phyloP scores from a whole-genome alignment of 2,888 invertebrate genomes.

The Caenorhabditis sulstoni region DNA sequence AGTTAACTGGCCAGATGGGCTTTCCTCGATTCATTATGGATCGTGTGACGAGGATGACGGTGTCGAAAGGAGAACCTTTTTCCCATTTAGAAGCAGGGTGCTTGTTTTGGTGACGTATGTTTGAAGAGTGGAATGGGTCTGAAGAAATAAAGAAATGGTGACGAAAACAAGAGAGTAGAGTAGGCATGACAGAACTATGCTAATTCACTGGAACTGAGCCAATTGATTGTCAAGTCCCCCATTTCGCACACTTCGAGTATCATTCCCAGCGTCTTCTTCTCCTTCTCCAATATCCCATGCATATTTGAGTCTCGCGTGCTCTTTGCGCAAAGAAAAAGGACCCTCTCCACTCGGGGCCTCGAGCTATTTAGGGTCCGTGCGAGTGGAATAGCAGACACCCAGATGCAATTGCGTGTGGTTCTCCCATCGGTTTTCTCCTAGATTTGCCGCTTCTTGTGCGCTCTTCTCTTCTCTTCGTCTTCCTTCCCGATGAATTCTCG shows the following conservation, averaged over 20 bases:
- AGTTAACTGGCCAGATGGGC: neutral
- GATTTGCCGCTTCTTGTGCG: conserved; percentile 24
- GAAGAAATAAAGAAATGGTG: neutral
- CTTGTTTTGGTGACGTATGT: neutral
- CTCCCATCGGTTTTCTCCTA: conserved; percentile 1
- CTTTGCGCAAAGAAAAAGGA: neutral
- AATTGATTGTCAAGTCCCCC: neutral
- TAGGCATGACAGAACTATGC: neutral
- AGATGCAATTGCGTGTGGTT: conserved; percentile 31
- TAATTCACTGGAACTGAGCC: neutral
- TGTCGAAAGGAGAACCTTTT: neutral
- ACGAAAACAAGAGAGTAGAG: neutral
- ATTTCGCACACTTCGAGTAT: neutral
- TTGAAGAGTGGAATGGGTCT: neutral
- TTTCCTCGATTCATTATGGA: neutral
- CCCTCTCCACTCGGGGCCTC: conserved; percentile 2
- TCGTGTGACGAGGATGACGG: neutral
- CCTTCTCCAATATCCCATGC: conserved; percentile 20
- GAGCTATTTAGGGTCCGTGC: conserved; percentile 13
- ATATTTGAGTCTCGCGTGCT: conserved; percentile 39
- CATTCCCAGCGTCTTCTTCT: neutral
- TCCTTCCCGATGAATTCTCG: conserved; percentile 7
- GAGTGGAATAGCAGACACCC: conserved; percentile 7
- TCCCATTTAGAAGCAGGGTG: neutral
- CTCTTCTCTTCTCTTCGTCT: neutral